Evolutionary conservation across 2,797 vertebrate species (phyloP).

Genomic region (Hemibagrus guttatus): DNA sequence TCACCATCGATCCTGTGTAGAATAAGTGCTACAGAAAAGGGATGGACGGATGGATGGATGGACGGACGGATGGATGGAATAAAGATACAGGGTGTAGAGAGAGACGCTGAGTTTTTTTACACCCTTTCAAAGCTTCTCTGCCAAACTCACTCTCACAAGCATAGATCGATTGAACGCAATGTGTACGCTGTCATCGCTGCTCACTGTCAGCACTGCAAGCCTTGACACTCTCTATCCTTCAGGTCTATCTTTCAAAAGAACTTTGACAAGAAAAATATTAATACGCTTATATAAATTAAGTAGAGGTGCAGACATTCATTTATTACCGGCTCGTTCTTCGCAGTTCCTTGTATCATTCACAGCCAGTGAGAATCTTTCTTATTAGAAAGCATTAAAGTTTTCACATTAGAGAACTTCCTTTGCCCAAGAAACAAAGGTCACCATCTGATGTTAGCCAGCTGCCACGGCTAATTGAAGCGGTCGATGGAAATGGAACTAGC

Average conservation of each 20-base stretch:
- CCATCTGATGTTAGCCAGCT: conserved; percentile 58
- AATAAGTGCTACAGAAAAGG: no score
- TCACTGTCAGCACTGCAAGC: background rate
- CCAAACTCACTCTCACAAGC: background rate
- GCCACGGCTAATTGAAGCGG: conserved; percentile 68
- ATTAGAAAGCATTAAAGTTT: background rate
- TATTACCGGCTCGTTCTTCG: background rate
- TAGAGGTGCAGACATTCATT: background rate
- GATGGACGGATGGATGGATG: no score
- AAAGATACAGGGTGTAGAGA: background rate
- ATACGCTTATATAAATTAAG: no score
- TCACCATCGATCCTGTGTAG: no score
- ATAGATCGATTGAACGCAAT: background rate
- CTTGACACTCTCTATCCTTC: background rate
- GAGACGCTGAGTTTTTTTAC: background rate
- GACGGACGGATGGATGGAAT: background rate
- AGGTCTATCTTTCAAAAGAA: background rate
- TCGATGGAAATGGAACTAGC: conserved; percentile 64
- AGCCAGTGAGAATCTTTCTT: background rate
- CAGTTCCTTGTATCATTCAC: background rate
- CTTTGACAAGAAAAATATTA: no score
- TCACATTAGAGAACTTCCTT: conserved; percentile 5
- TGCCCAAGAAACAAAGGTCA: conserved; percentile 46
- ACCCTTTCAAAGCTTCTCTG: background rate
- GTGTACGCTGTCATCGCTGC: background rate